phyloP scores from a whole-genome alignment of 2,797 vertebrate species.

The Sphenodon punctatus region DNA sequence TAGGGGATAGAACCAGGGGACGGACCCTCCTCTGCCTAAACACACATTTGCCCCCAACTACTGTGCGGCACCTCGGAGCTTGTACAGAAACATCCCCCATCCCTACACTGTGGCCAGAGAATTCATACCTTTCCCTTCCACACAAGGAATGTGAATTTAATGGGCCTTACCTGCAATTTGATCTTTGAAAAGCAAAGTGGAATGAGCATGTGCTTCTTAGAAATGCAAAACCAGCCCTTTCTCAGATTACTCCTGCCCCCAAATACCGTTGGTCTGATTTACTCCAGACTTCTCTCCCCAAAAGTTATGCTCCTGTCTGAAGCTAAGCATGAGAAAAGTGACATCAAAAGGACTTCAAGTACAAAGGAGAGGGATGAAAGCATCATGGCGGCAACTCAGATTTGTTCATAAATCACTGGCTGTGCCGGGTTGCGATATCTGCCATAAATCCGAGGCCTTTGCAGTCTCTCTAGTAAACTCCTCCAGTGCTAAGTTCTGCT shows the following conservation, averaged over 20 bases:
- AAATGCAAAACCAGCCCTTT: background rate
- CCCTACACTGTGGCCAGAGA: background rate
- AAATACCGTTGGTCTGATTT: background rate
- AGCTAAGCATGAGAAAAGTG: background rate
- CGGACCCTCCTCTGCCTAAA: no score
- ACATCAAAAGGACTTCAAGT: background rate
- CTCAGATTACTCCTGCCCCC: no score
- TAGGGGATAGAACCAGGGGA: no score
- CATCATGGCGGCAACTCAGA: background rate
- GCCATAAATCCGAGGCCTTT: background rate
- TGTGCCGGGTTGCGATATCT: background rate
- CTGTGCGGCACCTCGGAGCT: no score
- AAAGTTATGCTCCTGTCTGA: background rate
- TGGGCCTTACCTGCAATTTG: no score
- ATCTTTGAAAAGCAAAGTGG: background rate
- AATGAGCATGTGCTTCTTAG: background rate
- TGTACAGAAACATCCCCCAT: no score
- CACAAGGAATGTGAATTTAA: background rate
- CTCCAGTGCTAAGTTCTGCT: background rate
- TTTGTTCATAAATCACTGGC: background rate
- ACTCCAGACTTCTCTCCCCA: background rate
- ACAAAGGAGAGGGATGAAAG: background rate
- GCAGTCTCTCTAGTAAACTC: background rate
- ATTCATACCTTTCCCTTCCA: background rate
- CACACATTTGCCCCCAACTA: no score